A percentile compares a stretch with the other conserved stretches of the same genome.
These are phyloP conservation scores for Copidosoma aretas DNA, from an alignment of 2,888 invertebrate species.

Conservation along the genomic window DNA sequence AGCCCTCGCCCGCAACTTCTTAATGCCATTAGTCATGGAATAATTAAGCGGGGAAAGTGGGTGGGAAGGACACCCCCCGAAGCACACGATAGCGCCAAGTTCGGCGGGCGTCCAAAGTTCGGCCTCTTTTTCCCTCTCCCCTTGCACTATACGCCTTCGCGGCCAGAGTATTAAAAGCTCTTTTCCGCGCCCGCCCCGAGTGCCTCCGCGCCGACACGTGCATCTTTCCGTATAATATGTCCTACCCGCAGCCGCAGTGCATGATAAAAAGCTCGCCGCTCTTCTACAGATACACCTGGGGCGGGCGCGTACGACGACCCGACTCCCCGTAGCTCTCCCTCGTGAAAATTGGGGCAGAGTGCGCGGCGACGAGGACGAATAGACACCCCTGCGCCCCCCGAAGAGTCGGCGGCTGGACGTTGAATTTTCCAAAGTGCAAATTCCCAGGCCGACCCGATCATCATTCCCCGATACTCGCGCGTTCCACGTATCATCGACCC, in stretches of 20 bases:
- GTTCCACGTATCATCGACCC: no score
- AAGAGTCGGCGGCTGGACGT: neutral
- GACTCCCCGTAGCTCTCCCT: neutral
- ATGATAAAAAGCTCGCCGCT: no score
- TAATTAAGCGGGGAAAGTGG: conserved; percentile 23
- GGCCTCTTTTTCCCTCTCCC: neutral
- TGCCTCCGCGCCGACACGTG: no score
- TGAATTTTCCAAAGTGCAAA: conserved; percentile 28
- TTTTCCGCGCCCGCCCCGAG: no score
- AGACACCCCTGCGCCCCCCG: conserved; percentile 2
- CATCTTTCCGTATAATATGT: no score
- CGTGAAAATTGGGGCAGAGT: conserved; percentile 28
- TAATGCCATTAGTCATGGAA: conserved; percentile 12
- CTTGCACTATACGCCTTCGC: neutral
- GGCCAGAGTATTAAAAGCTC: no score
- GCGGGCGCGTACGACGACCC: neutral
- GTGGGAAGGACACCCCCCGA: no score
- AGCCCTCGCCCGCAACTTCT: conserved; percentile 17
- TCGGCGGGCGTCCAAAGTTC: neutral
- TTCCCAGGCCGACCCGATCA: conserved; percentile 1
- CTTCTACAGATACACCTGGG: neutral
- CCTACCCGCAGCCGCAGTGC: no score
- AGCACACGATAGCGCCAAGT: no score
- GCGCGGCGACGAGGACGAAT: conserved; percentile 11
- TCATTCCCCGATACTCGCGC: no score